Evolutionary conservation across 2,888 invertebrate species (phyloP).

Genomic region (Pseudococcus jackbeardsleyi): DNA sequence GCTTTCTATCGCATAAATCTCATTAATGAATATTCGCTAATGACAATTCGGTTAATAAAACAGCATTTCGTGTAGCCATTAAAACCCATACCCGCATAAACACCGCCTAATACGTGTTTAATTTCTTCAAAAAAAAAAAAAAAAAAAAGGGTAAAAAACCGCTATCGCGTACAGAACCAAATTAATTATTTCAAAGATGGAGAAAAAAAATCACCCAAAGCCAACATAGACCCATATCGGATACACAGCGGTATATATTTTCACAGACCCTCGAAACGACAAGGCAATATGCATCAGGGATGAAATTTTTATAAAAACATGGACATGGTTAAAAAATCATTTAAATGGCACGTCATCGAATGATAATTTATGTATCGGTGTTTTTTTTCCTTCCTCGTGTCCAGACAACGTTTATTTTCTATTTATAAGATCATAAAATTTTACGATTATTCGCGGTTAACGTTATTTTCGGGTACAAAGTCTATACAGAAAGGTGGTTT

Average conservation of each 20-base stretch:
- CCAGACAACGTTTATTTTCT: conserved; percentile 56
- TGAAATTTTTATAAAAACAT: not conserved
- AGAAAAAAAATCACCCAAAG: not conserved
- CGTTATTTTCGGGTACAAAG: conserved; percentile 46
- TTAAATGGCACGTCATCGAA: conserved; percentile 38
- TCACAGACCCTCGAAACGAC: not conserved
- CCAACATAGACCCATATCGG: not conserved
- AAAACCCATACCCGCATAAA: conserved; percentile 14
- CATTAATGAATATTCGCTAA: conserved; percentile 41
- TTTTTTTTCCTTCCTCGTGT: conserved; percentile 15
- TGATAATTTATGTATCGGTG: conserved; percentile 18
- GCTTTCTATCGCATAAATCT: conserved; percentile 40
- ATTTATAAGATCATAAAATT: conserved; percentile 62
- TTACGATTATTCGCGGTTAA: conserved; percentile 54
- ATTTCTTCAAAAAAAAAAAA: not conserved
- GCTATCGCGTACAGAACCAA: not conserved
- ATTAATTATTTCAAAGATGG: not conserved
- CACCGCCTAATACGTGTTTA: not conserved
- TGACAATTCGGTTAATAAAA: conserved; percentile 16
- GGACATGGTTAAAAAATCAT: not conserved
- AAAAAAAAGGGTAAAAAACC: not conserved
- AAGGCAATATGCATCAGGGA: not conserved
- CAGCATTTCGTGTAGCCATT: not conserved
- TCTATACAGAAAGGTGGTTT: not conserved
- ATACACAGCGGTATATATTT: not conserved